Percentiles rank a stretch among this genome's conserved stretches.
phyloP scores from a whole-genome alignment of 2,113 vertebrate species.

The Martes martes region DNA sequence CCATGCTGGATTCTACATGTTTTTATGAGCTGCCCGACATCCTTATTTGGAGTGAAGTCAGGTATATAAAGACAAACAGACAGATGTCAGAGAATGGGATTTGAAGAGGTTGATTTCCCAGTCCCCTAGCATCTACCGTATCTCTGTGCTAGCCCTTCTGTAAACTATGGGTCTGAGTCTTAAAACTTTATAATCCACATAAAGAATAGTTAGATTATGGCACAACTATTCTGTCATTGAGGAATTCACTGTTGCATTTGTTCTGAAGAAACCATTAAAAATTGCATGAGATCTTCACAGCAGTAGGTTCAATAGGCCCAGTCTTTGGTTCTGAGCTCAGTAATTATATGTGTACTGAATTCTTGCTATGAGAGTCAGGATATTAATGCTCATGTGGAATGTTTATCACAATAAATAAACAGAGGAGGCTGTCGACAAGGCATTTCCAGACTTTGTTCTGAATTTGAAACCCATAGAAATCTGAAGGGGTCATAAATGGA shows the following conservation, averaged over 20 bases:
- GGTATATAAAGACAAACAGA: neutral
- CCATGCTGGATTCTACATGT: neutral
- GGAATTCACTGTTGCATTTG: neutral
- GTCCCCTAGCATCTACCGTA: neutral
- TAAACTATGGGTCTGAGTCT: neutral
- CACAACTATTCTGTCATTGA: neutral
- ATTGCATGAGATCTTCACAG: neutral
- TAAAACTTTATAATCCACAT: neutral
- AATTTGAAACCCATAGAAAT: neutral
- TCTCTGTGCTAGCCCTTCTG: neutral
- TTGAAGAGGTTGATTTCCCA: neutral
- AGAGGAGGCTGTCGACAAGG: neutral
- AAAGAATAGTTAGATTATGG: neutral
- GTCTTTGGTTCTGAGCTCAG: neutral
- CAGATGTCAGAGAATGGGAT: neutral
- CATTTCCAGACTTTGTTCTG: neutral
- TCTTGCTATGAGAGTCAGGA: neutral
- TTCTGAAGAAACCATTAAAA: conserved; percentile 11
- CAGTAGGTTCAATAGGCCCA: neutral
- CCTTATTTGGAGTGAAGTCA: neutral
- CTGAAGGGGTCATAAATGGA: neutral
- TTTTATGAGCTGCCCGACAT: neutral
- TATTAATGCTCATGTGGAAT: neutral
- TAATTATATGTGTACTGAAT: neutral
- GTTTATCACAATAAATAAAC: conserved; percentile 14